Base-by-base conservation (phyloP, 2,113 vertebrate genomes). In the Lagopus leucura region DNA sequence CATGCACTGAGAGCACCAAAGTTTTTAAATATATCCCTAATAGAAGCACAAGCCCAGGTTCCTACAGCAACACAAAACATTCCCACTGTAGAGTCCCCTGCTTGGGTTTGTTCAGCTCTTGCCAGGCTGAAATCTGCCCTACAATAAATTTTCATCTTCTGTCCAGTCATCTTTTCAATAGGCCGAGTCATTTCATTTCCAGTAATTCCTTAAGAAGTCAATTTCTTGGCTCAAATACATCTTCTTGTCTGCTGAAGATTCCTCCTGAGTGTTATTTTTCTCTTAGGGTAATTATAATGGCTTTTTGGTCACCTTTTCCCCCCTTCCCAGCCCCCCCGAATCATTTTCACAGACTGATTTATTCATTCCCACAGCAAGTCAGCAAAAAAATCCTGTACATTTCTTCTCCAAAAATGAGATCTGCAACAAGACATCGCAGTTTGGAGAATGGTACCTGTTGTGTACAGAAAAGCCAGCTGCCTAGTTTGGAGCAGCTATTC, bases 361-460 rank as follows among this genome's bases (percentile, higher is more conserved):
- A 78, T 88, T 89, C 81, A 71, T 63, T 94, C 73, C 57, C 30
- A 71, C 13, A 42, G 47, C 32, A 67, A 74, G 45, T 55, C 92
- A 90, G 72, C 84, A 91, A 93, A 90, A 90, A 95, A 65, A 36
- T 14, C 50, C 74, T 93, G 64, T 79, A 60, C 22, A 2, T 11
- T 50, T 28, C 38, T 42, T 66, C 36, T 88, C 38, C 32, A 63
- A 76, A 89, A 92, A 70, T 32, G 50, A 80, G 34, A 74, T 7
- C 27, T 76, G 45, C 87, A 92, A 70, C 40, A 74, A 20, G 45
- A 38, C 20, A 25, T 81, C 80, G 80, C 47, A 60, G 54, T 88
- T 71, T 65, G 50, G 72, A 91, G 55, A 93, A 71, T 21, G 66
- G 72, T 38, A 92, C 75, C 61, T 28, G 36, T 8, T 40, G 13